Evolutionary conservation across 1,140 invertebrate genomes (phyloP).

Genomic region (Drosophila ohnishii): DNA sequence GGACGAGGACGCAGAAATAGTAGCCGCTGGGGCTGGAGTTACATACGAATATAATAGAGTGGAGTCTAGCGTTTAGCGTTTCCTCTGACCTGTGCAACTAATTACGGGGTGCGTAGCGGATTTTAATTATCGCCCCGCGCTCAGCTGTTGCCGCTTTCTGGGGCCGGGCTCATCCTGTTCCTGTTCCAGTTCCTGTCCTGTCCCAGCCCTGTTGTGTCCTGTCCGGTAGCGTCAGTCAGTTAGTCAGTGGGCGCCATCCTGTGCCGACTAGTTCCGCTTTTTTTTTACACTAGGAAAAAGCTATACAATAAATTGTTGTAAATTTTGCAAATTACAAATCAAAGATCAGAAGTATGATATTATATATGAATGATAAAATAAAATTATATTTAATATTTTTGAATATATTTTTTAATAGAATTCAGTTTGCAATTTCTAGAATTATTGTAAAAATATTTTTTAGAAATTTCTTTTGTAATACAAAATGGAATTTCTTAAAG

Average conservation of each 20-base stretch:
- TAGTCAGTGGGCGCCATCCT: slow-evolving; percentile 47
- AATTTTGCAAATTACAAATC: too few relatives aligned
- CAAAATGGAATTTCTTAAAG: background rate
- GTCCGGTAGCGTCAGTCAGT: slow-evolving; percentile 46
- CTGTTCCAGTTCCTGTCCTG: slow-evolving; percentile 31
- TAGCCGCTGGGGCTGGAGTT: slow-evolving; percentile 20
- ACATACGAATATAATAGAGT: slow-evolving; percentile 29
- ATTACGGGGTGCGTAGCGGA: slow-evolving; percentile 77
- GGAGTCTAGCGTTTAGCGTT: slow-evolving; percentile 30
- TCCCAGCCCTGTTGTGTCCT: slow-evolving; percentile 22
- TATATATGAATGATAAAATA: background rate
- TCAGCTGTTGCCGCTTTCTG: slow-evolving; percentile 67
- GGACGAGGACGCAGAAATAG: background rate
- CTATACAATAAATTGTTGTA: too few relatives aligned
- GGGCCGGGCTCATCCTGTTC: slow-evolving; percentile 21
- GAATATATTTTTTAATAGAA: background rate
- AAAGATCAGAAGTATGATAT: background rate
- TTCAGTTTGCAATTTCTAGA: background rate
- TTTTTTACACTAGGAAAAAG: slow-evolving; percentile 12
- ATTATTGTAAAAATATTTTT: background rate
- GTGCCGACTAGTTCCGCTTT: slow-evolving; percentile 2
- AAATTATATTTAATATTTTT: background rate
- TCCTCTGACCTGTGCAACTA: slow-evolving; percentile 61
- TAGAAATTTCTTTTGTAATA: background rate
- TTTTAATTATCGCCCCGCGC: slow-evolving; percentile 71